Percentiles rank a stretch among this genome's conserved stretches.
Conservation (phyloP, 2,888 invertebrate genomes). For the Epistrophe grossulariae region DNA sequence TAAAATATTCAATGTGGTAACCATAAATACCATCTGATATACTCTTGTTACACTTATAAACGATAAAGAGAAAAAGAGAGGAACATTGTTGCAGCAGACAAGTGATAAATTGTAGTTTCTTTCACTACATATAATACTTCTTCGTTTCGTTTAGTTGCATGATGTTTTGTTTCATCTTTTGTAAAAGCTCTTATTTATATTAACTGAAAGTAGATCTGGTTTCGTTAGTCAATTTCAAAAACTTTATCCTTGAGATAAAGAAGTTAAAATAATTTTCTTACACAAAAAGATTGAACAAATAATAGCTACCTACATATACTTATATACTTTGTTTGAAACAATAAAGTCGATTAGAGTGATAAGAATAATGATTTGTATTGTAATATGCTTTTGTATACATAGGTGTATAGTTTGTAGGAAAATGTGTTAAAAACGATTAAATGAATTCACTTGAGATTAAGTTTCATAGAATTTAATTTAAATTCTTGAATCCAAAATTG, state of each 20-base stretch:
- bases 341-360: conserved; percentile 9
- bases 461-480: too few species aligned
- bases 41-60: conserved; percentile 35
- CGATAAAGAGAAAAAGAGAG: conserved; percentile 31
- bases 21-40: neutral
- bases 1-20: neutral
- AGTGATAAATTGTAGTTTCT: conserved; percentile 74
- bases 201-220: conserved; percentile 65
- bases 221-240: conserved; percentile 72
- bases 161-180: conserved; percentile 52
- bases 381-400: too few species aligned
- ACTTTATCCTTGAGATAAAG: conserved; percentile 50
- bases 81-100: conserved; percentile 69
- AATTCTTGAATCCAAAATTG: too few species aligned
- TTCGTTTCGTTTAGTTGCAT: conserved; percentile 11
- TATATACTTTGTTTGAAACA: conserved; percentile 17
- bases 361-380: conserved; percentile 2
- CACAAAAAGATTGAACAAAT: neutral
- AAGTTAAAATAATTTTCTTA: conserved; percentile 12
- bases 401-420: too few species aligned
- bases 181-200: conserved; percentile 55
- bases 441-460: too few species aligned
- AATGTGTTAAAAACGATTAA: too few species aligned
- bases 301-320: too few species aligned
- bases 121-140: conserved; percentile 27